Evolutionary conservation across 1,140 invertebrate genomes (phyloP).

Genomic region (Schmidtea mediterranea): DNA sequence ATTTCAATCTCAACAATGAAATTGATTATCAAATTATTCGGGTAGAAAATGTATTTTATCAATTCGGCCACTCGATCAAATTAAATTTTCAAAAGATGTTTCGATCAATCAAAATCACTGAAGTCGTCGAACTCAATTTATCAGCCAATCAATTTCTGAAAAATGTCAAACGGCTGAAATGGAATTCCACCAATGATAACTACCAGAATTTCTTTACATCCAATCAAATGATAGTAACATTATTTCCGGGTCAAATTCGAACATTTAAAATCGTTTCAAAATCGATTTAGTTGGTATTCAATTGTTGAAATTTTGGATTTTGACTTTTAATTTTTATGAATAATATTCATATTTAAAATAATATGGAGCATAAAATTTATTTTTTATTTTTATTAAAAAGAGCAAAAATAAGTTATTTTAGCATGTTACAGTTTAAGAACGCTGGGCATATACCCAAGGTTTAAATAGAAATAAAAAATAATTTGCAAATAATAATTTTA

Average conservation of each 20-base stretch:
- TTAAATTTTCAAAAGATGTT: slow-evolving; percentile 32
- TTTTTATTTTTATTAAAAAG: too few species aligned
- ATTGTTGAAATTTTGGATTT: too few species aligned
- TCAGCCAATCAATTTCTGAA: slow-evolving; percentile 34
- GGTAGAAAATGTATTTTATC: too few species aligned
- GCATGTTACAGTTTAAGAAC: too few species aligned
- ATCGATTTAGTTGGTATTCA: too few species aligned
- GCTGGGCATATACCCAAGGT: too few species aligned
- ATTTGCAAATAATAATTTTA: too few species aligned
- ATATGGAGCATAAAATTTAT: too few species aligned
- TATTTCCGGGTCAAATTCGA: slow-evolving; percentile 36
- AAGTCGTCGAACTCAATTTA: slow-evolving; percentile 37
- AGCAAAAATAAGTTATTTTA: too few species aligned
- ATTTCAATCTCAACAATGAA: slow-evolving; percentile 46
- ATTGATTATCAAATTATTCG: slow-evolving; percentile 8
- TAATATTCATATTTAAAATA: too few species aligned
- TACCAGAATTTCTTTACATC: background rate
- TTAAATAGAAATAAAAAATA: too few species aligned
- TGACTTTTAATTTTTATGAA: too few species aligned
- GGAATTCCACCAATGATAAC: slow-evolving; percentile 11
- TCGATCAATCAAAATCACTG: slow-evolving; percentile 31
- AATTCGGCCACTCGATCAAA: slow-evolving; percentile 31
- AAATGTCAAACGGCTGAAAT: slow-evolving; percentile 16
- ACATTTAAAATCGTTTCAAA: slow-evolving; percentile 26
- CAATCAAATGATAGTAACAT: slow-evolving; percentile 14